A percentile compares a stretch with the other conserved stretches of the same genome.
These are phyloP conservation scores for Gobionotothen gibberifrons DNA, from an alignment of 2,797 vertebrate genomes.

Conservation along the genomic window DNA sequence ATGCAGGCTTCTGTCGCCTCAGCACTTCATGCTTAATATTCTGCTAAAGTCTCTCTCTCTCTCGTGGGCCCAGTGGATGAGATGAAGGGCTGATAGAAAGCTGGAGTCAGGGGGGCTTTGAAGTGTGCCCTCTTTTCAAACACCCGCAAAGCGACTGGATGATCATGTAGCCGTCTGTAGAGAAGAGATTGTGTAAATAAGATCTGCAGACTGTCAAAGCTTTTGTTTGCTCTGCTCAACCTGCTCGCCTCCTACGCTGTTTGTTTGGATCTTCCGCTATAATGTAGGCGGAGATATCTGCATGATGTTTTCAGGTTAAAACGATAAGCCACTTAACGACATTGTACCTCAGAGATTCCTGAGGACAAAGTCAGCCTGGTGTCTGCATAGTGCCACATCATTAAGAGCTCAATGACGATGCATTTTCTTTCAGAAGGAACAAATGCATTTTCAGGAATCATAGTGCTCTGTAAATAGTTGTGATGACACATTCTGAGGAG, in stretches of 20 bases:
- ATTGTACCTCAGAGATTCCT: slow-evolving; percentile 41
- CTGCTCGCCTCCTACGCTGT: slow-evolving; percentile 63
- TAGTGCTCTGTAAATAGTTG: slow-evolving; percentile 30
- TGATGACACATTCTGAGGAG: slow-evolving; percentile 45
- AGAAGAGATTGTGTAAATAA: slow-evolving; percentile 62
- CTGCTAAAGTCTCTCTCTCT: slow-evolving; percentile 46
- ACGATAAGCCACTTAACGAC: slow-evolving; percentile 48
- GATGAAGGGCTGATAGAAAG: slow-evolving; percentile 54
- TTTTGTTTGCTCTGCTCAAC: slow-evolving; percentile 70
- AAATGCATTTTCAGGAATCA: not conserved
- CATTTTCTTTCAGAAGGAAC: slow-evolving; percentile 25
- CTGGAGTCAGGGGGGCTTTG: slow-evolving; percentile 56
- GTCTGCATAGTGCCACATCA: slow-evolving; percentile 14
- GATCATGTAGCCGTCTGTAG: slow-evolving; percentile 53
- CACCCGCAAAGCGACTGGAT: slow-evolving; percentile 52
- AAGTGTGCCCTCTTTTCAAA: slow-evolving; percentile 65
- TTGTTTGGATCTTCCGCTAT: slow-evolving; percentile 58
- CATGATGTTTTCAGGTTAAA: slow-evolving; percentile 54
- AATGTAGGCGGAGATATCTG: slow-evolving; percentile 58
- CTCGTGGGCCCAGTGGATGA: slow-evolving; percentile 20
- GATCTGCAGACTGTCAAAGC: slow-evolving; percentile 55
- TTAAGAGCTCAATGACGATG: slow-evolving; percentile 14
- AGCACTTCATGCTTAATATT: slow-evolving; percentile 47
- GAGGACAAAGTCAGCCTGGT: slow-evolving; percentile 30
- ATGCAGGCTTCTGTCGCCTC: slow-evolving; percentile 41